These are phyloP conservation scores for Chrysogorgia sp. DNA, from an alignment of 92 coral and sea anemone species.

Conservation along the genomic window DNA sequence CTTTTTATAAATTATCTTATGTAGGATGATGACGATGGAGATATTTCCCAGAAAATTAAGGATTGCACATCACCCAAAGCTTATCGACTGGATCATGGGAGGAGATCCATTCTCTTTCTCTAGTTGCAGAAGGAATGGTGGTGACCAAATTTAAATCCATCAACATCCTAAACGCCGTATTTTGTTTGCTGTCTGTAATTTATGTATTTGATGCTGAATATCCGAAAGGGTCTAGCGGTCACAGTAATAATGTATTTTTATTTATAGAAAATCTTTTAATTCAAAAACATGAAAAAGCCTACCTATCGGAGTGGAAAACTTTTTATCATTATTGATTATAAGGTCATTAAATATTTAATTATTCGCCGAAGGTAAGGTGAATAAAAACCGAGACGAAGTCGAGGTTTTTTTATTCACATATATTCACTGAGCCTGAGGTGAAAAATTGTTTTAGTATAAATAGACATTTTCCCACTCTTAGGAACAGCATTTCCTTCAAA, in stretches of 20 bases:
- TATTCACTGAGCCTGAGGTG: too few species aligned
- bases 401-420: too few species aligned
- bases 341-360: too few species aligned
- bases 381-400: too few species aligned
- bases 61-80: neutral
- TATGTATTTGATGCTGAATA: conserved; percentile 34
- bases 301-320: conserved; percentile 5
- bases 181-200: conserved; percentile 14
- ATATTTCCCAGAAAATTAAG: too few species aligned
- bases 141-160: conserved; percentile 8
- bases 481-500: too few species aligned
- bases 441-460: too few species aligned
- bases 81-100: conserved; percentile 3
- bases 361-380: too few species aligned
- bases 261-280: conserved; percentile 1
- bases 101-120: neutral
- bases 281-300: neutral
- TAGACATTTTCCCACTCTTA: too few species aligned
- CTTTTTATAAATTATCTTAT: too few species aligned
- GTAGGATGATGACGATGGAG: too few species aligned
- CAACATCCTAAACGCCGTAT: conserved; percentile 25
- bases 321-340: too few species aligned
- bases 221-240: conserved; percentile 33
- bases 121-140: conserved; percentile 22
- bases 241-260: conserved; percentile 14